Conservation (phyloP, 2,113 vertebrate species). For the Aix galericulata region DNA sequence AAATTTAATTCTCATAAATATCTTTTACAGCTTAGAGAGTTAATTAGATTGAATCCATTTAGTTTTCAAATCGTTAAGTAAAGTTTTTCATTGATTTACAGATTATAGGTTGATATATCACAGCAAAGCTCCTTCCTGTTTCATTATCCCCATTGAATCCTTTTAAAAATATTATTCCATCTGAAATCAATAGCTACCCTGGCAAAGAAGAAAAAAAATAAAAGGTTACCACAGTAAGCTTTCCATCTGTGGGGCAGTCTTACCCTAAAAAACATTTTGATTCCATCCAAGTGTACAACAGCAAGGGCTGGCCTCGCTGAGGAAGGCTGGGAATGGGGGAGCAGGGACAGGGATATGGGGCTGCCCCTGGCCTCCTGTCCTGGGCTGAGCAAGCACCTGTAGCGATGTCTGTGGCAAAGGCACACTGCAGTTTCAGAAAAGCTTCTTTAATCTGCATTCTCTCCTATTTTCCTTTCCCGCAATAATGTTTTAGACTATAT, state of each 20-base stretch:
- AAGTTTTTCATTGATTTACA: constrained; percentile 59
- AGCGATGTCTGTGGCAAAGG: fast-evolving
- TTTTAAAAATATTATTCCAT: constrained; percentile 37
- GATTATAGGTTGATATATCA: constrained; percentile 42
- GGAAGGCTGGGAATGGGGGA: no score
- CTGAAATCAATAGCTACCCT: constrained; percentile 50
- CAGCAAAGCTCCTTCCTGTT: constrained; percentile 16
- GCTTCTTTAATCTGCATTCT: neutral
- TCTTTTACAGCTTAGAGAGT: constrained; percentile 41
- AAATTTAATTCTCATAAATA: constrained; percentile 65
- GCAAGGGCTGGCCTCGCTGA: neutral
- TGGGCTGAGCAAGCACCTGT: no score
- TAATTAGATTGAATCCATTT: constrained; percentile 62
- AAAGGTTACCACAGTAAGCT: neutral
- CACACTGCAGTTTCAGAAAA: fast-evolving
- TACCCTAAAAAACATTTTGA: neutral
- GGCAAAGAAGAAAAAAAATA: constrained; percentile 13
- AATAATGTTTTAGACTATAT: fast-evolving
- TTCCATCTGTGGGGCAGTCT: neutral
- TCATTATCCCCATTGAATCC: neutral
- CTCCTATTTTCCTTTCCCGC: neutral
- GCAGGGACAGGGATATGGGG: no score
- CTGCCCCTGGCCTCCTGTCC: no score
- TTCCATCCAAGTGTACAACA: fast-evolving
- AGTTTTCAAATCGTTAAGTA: constrained; percentile 55